A percentile compares a stretch with the other conserved stretches of the same genome.
These are phyloP conservation scores for Arbacia lixula DNA, from an alignment of 53 echinoderm and acorn worm genomes.

Conservation along the genomic window DNA sequence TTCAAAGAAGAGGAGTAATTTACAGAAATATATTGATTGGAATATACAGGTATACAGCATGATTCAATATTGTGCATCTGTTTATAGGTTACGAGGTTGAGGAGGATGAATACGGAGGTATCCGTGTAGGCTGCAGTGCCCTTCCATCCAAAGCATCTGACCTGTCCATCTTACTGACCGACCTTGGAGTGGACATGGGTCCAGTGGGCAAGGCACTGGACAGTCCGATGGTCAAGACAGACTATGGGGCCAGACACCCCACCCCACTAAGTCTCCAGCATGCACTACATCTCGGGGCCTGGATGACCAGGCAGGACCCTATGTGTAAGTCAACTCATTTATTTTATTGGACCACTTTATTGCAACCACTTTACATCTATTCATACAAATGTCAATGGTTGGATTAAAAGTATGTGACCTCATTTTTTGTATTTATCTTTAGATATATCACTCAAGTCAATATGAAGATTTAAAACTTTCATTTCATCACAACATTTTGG, in stretches of 20 bases:
- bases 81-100: conserved; percentile 51
- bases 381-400: no score
- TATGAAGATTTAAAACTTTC: no score
- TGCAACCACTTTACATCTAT: no score
- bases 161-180: conserved; percentile 57
- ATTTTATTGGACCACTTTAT: no score
- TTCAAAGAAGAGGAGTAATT: no score
- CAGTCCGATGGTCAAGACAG: conserved; percentile 70
- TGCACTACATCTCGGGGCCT: conserved; percentile 51
- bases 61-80: not conserved
- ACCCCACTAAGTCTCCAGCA: conserved; percentile 61
- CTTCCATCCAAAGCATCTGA: conserved; percentile 45
- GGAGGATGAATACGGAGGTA: conserved; percentile 43
- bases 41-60: no score
- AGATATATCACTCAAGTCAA: no score
- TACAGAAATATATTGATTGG: no score
- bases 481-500: no score
- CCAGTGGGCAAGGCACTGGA: conserved; percentile 61
- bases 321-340: conserved; percentile 26
- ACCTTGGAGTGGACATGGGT: conserved; percentile 58
- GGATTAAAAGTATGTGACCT: no score
- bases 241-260: conserved; percentile 56
- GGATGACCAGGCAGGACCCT: conserved; percentile 53
- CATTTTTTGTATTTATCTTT: no score
- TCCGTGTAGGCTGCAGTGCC: not conserved